Evolutionary conservation across 2,888 invertebrate genomes (phyloP), one percentile per base, ranked within the genome.

Genomic region (Drosophila setosimentum): DNA sequence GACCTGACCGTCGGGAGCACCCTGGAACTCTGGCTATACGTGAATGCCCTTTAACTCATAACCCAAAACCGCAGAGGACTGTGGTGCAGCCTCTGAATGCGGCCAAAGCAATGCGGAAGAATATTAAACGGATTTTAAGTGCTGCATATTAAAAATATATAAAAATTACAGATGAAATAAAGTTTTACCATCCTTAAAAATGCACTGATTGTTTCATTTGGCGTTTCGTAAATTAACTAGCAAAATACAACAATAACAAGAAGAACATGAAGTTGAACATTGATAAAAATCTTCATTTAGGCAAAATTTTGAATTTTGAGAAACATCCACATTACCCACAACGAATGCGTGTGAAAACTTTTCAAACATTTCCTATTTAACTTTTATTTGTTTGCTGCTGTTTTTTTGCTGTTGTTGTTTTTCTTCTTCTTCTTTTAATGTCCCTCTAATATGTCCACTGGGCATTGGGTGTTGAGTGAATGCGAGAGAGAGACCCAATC

Each of bases 31-130:
- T 24, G n/a, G 10, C 21, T 29, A 24, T 74, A 61, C 45, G 62
- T 55, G 40, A 55, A 68, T 71, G 62, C 71, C 32, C 50, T 62
- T 65, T 53, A 63, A 50, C 61, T 76, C 73, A 73, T 82, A 82
- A 72, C 70, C 64, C 68, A 62, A 60, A 76, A 55, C 78, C 76
- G 53, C 73, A 74, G 66, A 64, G 65, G 60, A 65, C 64, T 66
- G 76, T 68, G 81, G 67, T 68, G 73, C 78, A 76, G 70, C 72
- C 84, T 73, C 84, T 73, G 85, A 85, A 85, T 85, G 89, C 85
- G 85, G 89, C 89, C 89, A 85, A 78, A 85, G 85, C 89, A 85
- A 89, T 85, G 85, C 85, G 85, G 85, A 85, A 85, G 85, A 85
- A 85, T 85, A 85, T 85, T 89, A 85, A 85, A 82, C 89, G 87